Percentiles rank a stretch among this genome's conserved stretches.
These are phyloP conservation scores for Drosophila meridionalis DNA, from an alignment of 2,888 invertebrate species.

Conservation along the genomic window DNA sequence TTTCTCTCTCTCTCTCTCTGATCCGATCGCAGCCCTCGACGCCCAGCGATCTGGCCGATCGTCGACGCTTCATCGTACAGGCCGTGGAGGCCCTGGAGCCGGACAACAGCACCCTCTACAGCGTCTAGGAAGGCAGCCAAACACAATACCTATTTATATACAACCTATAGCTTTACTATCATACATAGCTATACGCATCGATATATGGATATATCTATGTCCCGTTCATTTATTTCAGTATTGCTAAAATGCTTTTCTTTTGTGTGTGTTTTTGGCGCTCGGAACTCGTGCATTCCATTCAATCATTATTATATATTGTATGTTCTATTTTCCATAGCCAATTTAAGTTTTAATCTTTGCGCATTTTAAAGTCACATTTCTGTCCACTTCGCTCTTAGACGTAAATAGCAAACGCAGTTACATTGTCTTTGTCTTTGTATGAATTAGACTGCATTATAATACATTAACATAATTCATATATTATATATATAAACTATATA, in stretches of 20 bases:
- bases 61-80: conserved; percentile 83
- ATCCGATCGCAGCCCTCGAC: conserved; percentile 47
- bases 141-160: conserved; percentile 43
- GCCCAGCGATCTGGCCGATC: conserved; percentile 61
- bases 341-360: conserved; percentile 23
- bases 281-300: conserved; percentile 4
- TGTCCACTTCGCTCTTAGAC: conserved; percentile 28
- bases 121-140: conserved; percentile 12
- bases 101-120: conserved; percentile 82
- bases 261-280: background rate
- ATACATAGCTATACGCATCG: conserved; percentile 11
- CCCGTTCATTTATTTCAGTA: conserved; percentile 28
- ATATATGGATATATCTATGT: background rate
- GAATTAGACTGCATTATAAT: conserved; percentile 17
- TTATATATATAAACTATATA: background rate
- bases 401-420: conserved; percentile 2
- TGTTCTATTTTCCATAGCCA: background rate
- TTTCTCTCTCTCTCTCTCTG: background rate
- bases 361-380: conserved; percentile 23
- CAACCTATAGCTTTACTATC: conserved; percentile 48
- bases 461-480: conserved; percentile 5
- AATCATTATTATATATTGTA: conserved; percentile 5
- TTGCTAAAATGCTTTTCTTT: background rate
- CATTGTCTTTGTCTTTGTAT: conserved; percentile 20
- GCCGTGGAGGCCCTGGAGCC: conserved; percentile 80